Evolutionary conservation across 2,113 vertebrate species (phyloP).

Genomic region (Cettia cetti): DNA sequence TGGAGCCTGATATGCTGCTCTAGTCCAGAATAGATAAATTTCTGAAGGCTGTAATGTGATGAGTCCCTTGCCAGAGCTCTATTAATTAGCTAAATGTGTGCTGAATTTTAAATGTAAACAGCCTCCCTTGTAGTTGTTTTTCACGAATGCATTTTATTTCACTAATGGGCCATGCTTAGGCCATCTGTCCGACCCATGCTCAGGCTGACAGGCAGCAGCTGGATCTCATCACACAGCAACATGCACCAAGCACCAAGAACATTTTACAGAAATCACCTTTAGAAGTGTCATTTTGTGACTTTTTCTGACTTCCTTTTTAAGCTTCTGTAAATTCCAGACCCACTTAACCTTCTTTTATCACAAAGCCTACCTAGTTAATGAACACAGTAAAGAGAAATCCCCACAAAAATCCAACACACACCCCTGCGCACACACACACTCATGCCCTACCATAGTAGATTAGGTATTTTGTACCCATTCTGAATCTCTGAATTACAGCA

Average conservation of each 20-base stretch:
- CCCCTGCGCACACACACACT: fast-evolving
- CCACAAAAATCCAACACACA: neutral
- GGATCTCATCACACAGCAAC: neutral
- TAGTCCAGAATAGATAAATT: neutral
- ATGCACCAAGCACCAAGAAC: neutral
- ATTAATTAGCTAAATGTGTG: neutral
- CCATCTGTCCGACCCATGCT: neutral
- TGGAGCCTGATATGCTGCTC: neutral
- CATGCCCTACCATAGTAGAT: fast-evolving
- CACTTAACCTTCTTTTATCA: neutral
- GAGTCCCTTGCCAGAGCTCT: neutral
- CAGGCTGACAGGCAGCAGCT: neutral
- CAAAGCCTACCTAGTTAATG: neutral
- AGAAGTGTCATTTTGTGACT: neutral
- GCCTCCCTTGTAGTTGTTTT: neutral
- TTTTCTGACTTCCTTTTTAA: neutral
- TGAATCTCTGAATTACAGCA: neutral
- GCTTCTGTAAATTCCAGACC: neutral
- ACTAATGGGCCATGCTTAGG: neutral
- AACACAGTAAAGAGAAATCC: neutral
- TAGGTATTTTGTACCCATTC: neutral
- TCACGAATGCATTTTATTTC: neutral
- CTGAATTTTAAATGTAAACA: neutral
- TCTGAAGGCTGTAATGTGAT: neutral
- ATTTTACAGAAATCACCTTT: neutral